Percentiles rank a stretch among this genome's conserved stretches.
Evolutionary conservation across 2,113 vertebrate genomes (phyloP).

Genomic region (Microtus pennsylvanicus): DNA sequence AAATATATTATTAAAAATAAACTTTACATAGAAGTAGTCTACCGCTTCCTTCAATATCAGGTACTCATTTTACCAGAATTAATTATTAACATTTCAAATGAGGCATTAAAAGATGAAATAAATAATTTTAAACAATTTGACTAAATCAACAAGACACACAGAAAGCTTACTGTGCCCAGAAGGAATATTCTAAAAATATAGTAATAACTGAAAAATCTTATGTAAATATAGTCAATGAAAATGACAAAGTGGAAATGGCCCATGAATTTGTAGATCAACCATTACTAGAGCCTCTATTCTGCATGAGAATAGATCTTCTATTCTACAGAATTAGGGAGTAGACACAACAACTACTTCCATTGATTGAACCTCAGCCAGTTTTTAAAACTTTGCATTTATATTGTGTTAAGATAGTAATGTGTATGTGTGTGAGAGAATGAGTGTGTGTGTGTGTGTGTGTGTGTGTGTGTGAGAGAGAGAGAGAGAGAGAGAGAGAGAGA

Average conservation of each 20-base stretch:
- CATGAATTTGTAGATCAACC: not conserved
- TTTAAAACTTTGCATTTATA: not conserved
- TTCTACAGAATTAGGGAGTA: not conserved
- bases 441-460: not conserved
- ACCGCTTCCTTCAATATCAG: not conserved
- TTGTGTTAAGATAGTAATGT: not conserved
- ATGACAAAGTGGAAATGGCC: not conserved
- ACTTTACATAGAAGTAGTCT: not conserved
- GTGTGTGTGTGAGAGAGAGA: too few relatives aligned
- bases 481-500: too few relatives aligned
- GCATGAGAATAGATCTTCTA: not conserved
- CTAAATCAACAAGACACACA: not conserved
- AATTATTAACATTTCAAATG: not conserved
- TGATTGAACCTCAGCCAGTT: not conserved
- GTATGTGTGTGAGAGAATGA: not conserved
- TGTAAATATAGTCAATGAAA: not conserved
- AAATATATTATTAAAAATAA: not conserved
- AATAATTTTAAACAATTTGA: slow-evolving; percentile 8
- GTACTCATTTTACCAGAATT: not conserved
- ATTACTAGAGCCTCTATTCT: too few relatives aligned
- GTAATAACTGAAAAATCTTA: not conserved
- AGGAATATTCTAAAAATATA: not conserved
- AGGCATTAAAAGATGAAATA: not conserved
- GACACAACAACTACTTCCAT: not conserved
- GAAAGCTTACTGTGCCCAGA: not conserved